Percentiles rank a stretch among this genome's conserved stretches.
Evolutionary conservation across 2,797 vertebrate genomes (phyloP).

Genomic region (Cirrhinus mrigala): DNA sequence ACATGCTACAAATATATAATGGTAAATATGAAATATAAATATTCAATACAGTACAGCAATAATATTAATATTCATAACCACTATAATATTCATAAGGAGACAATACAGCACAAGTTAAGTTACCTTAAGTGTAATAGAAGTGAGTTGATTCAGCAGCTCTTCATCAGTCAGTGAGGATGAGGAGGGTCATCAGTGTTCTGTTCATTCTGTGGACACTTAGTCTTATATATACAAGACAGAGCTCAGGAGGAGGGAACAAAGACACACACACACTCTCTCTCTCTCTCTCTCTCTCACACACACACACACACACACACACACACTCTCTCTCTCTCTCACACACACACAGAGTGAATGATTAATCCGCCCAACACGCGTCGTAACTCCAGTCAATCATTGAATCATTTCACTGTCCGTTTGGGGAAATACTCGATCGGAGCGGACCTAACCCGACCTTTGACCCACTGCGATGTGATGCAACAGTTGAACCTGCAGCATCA

Average conservation of each 20-base stretch:
- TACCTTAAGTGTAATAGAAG: background rate
- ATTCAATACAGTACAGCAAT: background rate
- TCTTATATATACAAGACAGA: slow-evolving; percentile 31
- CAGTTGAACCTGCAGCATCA: slow-evolving; percentile 42
- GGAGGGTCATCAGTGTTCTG: slow-evolving; percentile 3
- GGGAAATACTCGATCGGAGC: slow-evolving; percentile 53
- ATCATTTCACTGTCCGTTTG: slow-evolving; percentile 43
- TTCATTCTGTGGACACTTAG: background rate
- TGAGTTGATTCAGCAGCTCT: background rate
- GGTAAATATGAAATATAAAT: background rate
- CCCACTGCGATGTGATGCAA: slow-evolving; percentile 63
- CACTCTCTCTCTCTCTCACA: slow-evolving; percentile 33
- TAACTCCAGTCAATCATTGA: slow-evolving; percentile 61
- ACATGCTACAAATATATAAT: too few relatives aligned
- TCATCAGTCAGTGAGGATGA: slow-evolving; percentile 36
- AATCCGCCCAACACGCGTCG: slow-evolving; percentile 52
- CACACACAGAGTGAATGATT: slow-evolving; percentile 67
- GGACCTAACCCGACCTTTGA: slow-evolving; percentile 65
- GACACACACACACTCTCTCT: background rate
- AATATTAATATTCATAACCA: background rate
- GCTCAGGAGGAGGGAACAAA: background rate
- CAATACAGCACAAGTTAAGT: background rate
- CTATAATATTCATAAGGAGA: background rate
- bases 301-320: background rate
- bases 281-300: slow-evolving; percentile 49